These are phyloP conservation scores for Drosophila mayri DNA, from an alignment of 1,140 invertebrate species.

Conservation along the genomic window DNA sequence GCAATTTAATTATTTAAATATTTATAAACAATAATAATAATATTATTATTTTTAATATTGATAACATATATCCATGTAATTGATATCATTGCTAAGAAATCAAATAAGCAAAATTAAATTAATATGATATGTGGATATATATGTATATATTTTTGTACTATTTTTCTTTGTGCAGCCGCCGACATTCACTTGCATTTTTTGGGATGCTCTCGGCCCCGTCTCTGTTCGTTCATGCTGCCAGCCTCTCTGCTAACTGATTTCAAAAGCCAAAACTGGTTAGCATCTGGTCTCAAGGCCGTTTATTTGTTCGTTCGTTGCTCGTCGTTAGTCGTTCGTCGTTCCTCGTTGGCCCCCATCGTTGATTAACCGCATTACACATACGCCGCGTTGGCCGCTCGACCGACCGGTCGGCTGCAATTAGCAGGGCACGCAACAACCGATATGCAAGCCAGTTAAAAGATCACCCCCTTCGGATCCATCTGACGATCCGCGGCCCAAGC, in stretches of 20 bases:
- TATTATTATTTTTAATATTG: not conserved
- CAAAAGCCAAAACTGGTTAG: slow-evolving; percentile 78
- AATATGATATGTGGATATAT: not conserved
- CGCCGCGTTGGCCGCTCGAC: slow-evolving; percentile 64
- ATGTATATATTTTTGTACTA: not conserved
- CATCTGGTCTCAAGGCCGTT: slow-evolving; percentile 79
- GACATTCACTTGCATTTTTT: slow-evolving; percentile 57
- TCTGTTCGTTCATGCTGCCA: slow-evolving; percentile 22
- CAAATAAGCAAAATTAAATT: slow-evolving; percentile 1
- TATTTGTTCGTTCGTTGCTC: slow-evolving; percentile 28
- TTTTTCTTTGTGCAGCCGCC: slow-evolving; percentile 45
- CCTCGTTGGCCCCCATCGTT: slow-evolving; percentile 41
- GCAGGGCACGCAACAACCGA: slow-evolving; percentile 65
- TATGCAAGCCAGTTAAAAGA: slow-evolving; percentile 33
- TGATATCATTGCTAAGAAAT: not conserved
- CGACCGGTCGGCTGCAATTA: slow-evolving; percentile 68
- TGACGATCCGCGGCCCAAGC: slow-evolving; percentile 6
- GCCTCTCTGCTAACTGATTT: slow-evolving; percentile 52
- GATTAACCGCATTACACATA: slow-evolving; percentile 80
- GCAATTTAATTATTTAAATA: not conserved
- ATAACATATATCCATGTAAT: not conserved
- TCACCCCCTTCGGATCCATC: slow-evolving; percentile 4
- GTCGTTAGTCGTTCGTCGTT: slow-evolving; percentile 17
- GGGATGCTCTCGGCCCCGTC: slow-evolving; percentile 18
- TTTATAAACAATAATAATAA: not conserved